These are phyloP conservation scores for Gavia stellata DNA, from an alignment of 2,113 vertebrate species.

Conservation along the genomic window DNA sequence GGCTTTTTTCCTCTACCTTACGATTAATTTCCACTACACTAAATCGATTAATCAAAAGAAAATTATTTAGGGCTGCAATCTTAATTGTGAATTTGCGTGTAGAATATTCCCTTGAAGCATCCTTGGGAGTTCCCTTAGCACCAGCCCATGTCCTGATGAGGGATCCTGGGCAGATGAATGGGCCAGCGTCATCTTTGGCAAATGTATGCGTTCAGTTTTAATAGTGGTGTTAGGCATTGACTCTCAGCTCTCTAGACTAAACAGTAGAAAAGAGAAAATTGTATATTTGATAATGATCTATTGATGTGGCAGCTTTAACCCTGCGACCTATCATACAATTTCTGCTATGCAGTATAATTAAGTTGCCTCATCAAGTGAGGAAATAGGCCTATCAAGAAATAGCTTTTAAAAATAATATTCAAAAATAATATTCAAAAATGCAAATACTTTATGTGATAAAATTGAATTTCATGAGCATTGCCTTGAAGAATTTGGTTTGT, in stretches of 20 bases:
- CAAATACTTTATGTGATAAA: neutral
- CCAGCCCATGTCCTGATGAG: neutral
- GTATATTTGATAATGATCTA: neutral
- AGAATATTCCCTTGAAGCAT: neutral
- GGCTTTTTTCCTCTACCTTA: neutral
- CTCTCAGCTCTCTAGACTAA: neutral
- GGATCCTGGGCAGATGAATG: neutral
- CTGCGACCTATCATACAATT: neutral
- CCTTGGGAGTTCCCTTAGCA: neutral
- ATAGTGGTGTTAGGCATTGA: neutral
- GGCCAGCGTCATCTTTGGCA: neutral
- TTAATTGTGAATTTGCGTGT: neutral
- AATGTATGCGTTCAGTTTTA: neutral
- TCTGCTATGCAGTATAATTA: slow-evolving; percentile 11
- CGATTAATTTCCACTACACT: neutral
- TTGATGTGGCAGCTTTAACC: slow-evolving; percentile 8
- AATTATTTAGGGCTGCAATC: neutral
- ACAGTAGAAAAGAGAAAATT: slow-evolving; percentile 1
- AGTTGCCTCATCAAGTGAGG: neutral
- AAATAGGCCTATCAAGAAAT: neutral
- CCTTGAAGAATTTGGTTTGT: neutral
- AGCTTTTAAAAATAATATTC: too few species aligned
- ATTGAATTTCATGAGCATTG: neutral
- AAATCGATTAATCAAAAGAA: neutral
- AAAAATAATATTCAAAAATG: neutral